Evolutionary conservation across 1,140 invertebrate species (phyloP).

Genomic region (Drosophila guanche): DNA sequence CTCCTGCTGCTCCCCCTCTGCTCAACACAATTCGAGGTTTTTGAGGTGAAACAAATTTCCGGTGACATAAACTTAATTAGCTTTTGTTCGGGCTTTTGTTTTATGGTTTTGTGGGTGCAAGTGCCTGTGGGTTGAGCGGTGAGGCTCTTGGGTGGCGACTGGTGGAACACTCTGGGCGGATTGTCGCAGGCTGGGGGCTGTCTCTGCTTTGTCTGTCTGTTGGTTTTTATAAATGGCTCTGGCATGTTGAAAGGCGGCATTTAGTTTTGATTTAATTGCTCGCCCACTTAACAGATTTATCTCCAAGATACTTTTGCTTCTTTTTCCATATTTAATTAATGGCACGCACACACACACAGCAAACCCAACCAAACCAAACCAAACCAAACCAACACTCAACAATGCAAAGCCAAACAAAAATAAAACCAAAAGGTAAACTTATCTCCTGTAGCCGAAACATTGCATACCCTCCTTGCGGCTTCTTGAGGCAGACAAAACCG

Average conservation of each 20-base stretch:
- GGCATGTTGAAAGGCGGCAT: slow-evolving; percentile 64
- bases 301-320: slow-evolving; percentile 54
- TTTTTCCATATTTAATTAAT: slow-evolving; percentile 55
- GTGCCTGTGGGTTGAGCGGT: slow-evolving; percentile 35
- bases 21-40: slow-evolving; percentile 80
- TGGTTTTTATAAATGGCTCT: slow-evolving; percentile 64
- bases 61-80: slow-evolving; percentile 83
- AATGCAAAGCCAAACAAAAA: slow-evolving; percentile 12
- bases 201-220: slow-evolving; percentile 31
- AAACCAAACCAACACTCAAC: not conserved
- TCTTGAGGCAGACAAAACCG: too few relatives aligned
- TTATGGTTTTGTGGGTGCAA: slow-evolving; percentile 79
- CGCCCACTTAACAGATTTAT: slow-evolving; percentile 73
- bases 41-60: slow-evolving; percentile 83
- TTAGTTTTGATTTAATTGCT: slow-evolving; percentile 79
- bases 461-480: too few relatives aligned
- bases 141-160: slow-evolving; percentile 8
- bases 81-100: slow-evolving; percentile 82
- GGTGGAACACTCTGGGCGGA: not conserved
- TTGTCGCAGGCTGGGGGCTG: not conserved
- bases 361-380: not conserved
- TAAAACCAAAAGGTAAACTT: too few relatives aligned
- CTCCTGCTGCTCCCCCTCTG: slow-evolving; percentile 7
- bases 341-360: slow-evolving; percentile 28
- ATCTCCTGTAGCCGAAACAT: too few relatives aligned